A percentile compares a stretch with the other conserved stretches of the same genome.
Conservation (phyloP, 2,888 invertebrate genomes). For the Calameuta pallipes region DNA sequence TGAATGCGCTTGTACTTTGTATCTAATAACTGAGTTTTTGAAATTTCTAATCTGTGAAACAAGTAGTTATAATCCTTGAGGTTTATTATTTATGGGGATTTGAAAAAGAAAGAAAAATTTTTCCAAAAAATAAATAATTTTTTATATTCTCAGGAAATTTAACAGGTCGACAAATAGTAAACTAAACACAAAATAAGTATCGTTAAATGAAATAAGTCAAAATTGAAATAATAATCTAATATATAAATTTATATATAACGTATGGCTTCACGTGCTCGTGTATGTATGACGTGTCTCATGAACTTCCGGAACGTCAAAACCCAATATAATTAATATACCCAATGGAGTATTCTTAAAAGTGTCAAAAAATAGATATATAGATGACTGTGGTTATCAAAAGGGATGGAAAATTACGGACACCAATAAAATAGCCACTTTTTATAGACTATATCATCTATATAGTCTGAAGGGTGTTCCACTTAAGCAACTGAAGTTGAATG, state of each 20-base stretch:
- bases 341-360: neutral
- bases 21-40: neutral
- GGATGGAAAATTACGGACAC: conserved; percentile 15
- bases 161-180: neutral
- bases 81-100: neutral
- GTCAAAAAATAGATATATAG: neutral
- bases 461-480: conserved; percentile 13
- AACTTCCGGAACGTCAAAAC: neutral
- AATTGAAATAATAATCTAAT: neutral
- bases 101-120: neutral
- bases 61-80: neutral
- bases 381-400: neutral
- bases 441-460: neutral
- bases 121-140: neutral
- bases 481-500: conserved; percentile 14
- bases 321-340: neutral
- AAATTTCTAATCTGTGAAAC: neutral
- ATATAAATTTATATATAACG: neutral
- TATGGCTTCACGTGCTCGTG: neutral
- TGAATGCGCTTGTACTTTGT: neutral
- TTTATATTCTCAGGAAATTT: neutral
- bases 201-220: neutral
- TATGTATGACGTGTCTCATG: neutral
- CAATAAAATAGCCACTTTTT: conserved; percentile 11
- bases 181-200: neutral